These are phyloP conservation scores for Nannospalax galili DNA, from an alignment of 2,113 vertebrate species.

Conservation along the genomic window DNA sequence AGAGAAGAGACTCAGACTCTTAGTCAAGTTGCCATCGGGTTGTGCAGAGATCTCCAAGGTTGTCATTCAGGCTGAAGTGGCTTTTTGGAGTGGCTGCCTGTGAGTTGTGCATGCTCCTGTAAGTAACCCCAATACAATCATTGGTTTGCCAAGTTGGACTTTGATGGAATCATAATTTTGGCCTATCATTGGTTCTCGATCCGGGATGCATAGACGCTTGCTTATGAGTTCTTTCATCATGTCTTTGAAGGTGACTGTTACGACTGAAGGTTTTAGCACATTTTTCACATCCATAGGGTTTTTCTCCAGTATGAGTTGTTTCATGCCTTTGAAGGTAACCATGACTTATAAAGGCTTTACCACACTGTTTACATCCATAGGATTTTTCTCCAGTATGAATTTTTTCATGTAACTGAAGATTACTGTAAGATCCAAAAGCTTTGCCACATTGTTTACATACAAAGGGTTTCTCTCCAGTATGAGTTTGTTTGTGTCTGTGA, in stretches of 20 bases:
- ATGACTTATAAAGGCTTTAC: not conserved
- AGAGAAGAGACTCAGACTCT: not conserved
- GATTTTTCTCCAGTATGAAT: not conserved
- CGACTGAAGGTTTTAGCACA: slow-evolving; percentile 15
- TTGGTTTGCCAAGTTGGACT: not conserved
- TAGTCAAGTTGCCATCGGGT: not conserved
- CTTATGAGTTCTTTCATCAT: not conserved
- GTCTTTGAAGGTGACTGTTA: not conserved
- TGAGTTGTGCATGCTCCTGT: not conserved
- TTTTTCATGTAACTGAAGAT: not conserved
- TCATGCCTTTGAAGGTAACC: not conserved
- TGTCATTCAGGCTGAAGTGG: not conserved
- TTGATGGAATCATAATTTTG: not conserved
- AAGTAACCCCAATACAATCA: not conserved
- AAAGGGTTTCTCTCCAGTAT: not conserved
- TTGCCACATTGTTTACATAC: not conserved
- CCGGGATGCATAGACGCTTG: not conserved
- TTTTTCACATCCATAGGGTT: not conserved
- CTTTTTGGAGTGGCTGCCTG: not conserved
- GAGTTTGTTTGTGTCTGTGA: not conserved
- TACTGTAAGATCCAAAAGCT: not conserved
- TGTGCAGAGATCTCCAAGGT: not conserved
- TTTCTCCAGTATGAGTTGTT: slow-evolving; percentile 4
- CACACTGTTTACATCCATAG: not conserved
- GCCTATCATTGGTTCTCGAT: too few relatives aligned